Percentiles rank a stretch among this genome's conserved stretches.
Conservation (phyloP, 2,888 invertebrate species). For the Pandemis heparana region DNA sequence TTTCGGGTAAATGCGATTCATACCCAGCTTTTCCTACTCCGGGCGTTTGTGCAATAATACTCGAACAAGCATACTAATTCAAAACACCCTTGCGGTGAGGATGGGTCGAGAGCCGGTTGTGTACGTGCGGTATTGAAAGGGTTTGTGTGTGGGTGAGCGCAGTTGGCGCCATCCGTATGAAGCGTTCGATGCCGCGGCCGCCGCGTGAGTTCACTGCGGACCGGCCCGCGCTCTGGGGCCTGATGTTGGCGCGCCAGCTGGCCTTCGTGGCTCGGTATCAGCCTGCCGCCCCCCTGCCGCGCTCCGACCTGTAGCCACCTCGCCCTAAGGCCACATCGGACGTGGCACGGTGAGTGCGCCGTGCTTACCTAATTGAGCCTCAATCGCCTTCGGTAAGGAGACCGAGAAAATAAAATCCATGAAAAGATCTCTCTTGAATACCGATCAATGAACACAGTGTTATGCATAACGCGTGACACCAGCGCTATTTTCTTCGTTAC, state of each 20-base stretch:
- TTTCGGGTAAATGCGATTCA: not conserved
- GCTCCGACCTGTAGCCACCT: constrained; percentile 63
- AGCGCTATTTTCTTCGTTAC: not conserved
- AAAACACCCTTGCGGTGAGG: not conserved
- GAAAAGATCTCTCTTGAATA: not conserved
- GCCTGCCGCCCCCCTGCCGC: constrained; percentile 49
- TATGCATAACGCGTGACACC: not conserved
- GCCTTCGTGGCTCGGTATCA: constrained; percentile 55
- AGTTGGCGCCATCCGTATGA: constrained; percentile 61
- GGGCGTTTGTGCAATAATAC: not conserved
- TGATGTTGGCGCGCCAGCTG: constrained; percentile 53
- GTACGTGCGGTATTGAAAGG: constrained; percentile 49
- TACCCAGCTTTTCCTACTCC: not conserved
- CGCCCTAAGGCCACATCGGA: constrained; percentile 16
- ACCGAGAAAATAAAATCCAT: not conserved
- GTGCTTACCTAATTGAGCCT: not conserved
- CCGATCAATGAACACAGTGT: not conserved
- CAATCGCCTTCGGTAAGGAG: not conserved
- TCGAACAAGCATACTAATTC: constrained; percentile 17
- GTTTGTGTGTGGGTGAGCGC: constrained; percentile 54
- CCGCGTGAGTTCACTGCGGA: constrained; percentile 59
- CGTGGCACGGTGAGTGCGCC: constrained; percentile 15
- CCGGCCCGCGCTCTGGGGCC: constrained; percentile 71
- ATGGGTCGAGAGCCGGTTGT: constrained; percentile 37
- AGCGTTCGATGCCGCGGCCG: constrained; percentile 53